Evolutionary conservation across 1,140 invertebrate genomes (phyloP).

Genomic region (Pachypsylla venusta): DNA sequence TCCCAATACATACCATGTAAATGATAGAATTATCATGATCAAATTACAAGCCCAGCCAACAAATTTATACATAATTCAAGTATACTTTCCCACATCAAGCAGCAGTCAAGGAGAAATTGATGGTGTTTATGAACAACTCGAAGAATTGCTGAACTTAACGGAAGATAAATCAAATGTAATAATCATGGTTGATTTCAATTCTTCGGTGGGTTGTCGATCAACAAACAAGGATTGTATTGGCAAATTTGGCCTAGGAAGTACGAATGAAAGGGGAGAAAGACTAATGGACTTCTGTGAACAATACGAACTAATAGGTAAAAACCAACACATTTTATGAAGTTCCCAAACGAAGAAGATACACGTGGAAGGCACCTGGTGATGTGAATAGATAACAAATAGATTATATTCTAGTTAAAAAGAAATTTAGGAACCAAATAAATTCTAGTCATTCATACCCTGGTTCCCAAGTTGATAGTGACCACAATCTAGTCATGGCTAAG

Average conservation of each 20-base stretch:
- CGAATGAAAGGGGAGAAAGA: neutral
- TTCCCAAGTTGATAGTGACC: neutral
- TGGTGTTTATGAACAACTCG: constrained; percentile 7
- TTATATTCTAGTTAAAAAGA: constrained; percentile 23
- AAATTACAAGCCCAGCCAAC: neutral
- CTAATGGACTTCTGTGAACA: constrained; percentile 4
- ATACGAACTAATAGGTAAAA: neutral
- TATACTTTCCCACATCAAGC: constrained; percentile 5
- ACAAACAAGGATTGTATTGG: neutral
- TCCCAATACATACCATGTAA: neutral
- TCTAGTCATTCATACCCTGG: neutral
- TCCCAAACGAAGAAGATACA: constrained; percentile 21
- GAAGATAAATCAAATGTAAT: constrained; percentile 7
- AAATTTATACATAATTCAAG: constrained; percentile 4
- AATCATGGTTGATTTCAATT: constrained; percentile 5
- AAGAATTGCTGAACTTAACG: neutral
- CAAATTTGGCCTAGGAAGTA: neutral
- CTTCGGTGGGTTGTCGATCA: neutral
- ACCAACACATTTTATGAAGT: neutral
- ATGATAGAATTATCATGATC: constrained; percentile 5
- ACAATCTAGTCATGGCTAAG: constrained; percentile 5
- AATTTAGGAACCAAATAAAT: constrained; percentile 4
- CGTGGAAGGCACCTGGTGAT: constrained; percentile 27
- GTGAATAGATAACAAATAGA: constrained; percentile 28
- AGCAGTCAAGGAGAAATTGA: constrained; percentile 5